These are phyloP conservation scores for Columba guinea DNA, from an alignment of 2,797 vertebrate genomes.

Conservation along the genomic window DNA sequence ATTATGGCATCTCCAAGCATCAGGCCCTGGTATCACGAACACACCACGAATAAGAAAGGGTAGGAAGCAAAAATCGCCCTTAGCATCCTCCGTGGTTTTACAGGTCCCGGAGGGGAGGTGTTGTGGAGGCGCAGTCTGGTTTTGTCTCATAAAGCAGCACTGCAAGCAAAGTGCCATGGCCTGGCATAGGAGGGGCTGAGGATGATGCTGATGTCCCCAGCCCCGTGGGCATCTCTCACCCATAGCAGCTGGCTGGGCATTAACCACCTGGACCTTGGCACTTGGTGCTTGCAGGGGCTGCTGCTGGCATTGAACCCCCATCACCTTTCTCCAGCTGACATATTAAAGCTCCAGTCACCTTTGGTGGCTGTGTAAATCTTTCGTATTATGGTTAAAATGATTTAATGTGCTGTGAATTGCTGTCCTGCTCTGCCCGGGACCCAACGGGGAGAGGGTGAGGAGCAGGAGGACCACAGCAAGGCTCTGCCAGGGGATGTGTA, in stretches of 20 bases:
- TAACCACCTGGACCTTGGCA: not conserved
- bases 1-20: not conserved
- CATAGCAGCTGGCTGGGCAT: not conserved
- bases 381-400: not conserved
- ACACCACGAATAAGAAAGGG: not conserved
- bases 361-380: not conserved
- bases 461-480: not conserved
- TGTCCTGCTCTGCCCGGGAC: not conserved
- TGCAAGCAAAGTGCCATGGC: not conserved
- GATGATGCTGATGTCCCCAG: fast-evolving
- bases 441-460: fast-evolving
- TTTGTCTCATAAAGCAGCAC: not conserved
- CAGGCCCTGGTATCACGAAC: not conserved
- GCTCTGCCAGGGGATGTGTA: not conserved
- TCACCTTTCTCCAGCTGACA: not conserved
- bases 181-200: not conserved
- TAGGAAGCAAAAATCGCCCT: not conserved
- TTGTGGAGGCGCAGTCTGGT: not conserved
- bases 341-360: not conserved
- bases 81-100: not conserved
- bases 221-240: fast-evolving
- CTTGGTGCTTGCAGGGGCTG: not conserved
- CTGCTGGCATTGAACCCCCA: not conserved
- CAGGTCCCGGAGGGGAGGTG: not conserved
- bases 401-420: not conserved